Evolutionary conservation across 2,797 vertebrate genomes (phyloP).

Genomic region (Poeciliopsis gracilis): DNA sequence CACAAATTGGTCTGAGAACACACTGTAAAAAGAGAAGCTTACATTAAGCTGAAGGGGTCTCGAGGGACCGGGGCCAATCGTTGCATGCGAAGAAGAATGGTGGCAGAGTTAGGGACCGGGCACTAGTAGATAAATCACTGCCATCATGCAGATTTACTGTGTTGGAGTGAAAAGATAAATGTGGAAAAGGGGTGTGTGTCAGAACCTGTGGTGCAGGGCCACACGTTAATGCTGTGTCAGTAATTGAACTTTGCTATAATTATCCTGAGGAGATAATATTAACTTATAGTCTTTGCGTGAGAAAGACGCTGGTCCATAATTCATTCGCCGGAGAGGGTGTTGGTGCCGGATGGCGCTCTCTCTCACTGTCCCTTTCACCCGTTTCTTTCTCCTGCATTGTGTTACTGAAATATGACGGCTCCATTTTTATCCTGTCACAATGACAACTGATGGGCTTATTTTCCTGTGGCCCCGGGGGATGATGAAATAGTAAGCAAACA

Average conservation of each 20-base stretch:
- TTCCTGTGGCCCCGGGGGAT: conserved; percentile 94
- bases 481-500: conserved; percentile 98
- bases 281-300: conserved; percentile 92
- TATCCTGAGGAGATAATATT: conserved; percentile 99
- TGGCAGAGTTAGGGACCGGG: conserved; percentile 73
- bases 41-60: conserved; percentile 89
- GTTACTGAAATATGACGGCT: conserved; percentile 99
- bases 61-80: conserved; percentile 86
- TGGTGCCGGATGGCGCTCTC: conserved; percentile 71
- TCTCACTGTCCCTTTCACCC: conserved; percentile 62
- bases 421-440: conserved; percentile 99
- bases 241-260: conserved; percentile 99
- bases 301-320: conserved; percentile 89
- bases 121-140: conserved; percentile 91
- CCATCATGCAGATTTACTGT: conserved; percentile 91
- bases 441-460: conserved; percentile 99
- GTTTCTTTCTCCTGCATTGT: conserved; percentile 84
- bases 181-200: conserved; percentile 87
- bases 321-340: conserved; percentile 87
- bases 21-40: conserved; percentile 86
- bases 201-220: conserved; percentile 86
- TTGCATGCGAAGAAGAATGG: conserved; percentile 86
- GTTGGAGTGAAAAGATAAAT: conserved; percentile 95
- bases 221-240: conserved; percentile 90
- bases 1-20: conserved; percentile 86